Base-by-base conservation (phyloP, 2,888 invertebrate genomes). In the Idaea aversata region DNA sequence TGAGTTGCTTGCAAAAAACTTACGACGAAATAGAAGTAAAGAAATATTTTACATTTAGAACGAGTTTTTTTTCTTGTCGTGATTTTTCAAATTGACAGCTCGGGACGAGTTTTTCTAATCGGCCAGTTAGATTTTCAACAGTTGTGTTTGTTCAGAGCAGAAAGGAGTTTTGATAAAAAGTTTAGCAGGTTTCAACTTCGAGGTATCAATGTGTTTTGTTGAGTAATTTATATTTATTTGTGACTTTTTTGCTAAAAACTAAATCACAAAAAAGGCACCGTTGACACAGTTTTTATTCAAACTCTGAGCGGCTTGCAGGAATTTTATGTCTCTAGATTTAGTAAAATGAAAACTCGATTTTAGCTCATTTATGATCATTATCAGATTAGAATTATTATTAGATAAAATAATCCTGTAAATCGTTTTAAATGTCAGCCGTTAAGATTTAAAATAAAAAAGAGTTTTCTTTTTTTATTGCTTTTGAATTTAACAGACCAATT, bases 11-110 rank as follows among this genome's bases (percentile, higher is more conserved):
- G 88, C 87, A 74, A 85, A 90, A 87, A 82, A 80, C 16, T 57
- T 36, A 59, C 58, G 25, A 34, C 34, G 59, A 62, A 67, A 71
- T 71, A 72, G 72, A 75, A 70, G 65, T 70, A 71, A 66, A 78
- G 82, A 75, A 77, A 77, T 71, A 70, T 72, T 70, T 82, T 84
- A 79, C 82, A 86, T 79, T 72, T 72, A 73, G 82, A 88, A 87
- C 84, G 78, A 72, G 83, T 85, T 83, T 77, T 73, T 66, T 73
- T 72, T 47, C 47, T 47, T 6, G 68, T 71, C 72, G 75, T 75
- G 71, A 80, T 78, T 85, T 84, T 85, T 81, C 72, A 75, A 81
- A 78, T 79, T 77, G 75, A 75, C 68, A 35, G 72, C 70, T 72
- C 75, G 72, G 72, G 47, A 13, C 13, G 16, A 77, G 79, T 71